A percentile compares a stretch with the other conserved stretches of the same genome.
These are phyloP conservation scores for Microcebus lehilahytsara DNA, from an alignment of 2,113 vertebrate species.

Conservation along the genomic window DNA sequence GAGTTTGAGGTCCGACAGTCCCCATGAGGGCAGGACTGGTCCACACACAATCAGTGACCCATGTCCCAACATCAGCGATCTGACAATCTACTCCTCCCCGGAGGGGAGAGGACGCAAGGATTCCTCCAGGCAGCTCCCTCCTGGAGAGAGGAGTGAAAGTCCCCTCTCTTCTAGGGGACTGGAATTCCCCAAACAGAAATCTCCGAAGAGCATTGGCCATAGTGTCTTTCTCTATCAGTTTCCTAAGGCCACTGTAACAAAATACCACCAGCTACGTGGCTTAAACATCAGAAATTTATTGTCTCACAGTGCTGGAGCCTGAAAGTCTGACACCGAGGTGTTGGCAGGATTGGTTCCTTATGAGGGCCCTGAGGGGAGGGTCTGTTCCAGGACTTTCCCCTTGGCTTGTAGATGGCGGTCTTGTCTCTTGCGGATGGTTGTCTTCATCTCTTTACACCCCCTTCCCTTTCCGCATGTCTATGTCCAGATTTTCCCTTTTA, in stretches of 20 bases:
- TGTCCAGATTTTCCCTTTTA: neutral
- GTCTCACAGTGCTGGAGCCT: neutral
- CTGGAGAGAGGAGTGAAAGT: neutral
- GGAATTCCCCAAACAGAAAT: neutral
- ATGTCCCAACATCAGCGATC: neutral
- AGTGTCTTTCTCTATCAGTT: neutral
- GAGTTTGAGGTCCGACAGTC: neutral
- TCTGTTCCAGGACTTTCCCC: neutral
- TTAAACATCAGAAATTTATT: neutral
- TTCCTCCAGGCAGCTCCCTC: neutral
- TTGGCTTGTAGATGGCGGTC: neutral
- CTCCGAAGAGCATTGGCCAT: neutral
- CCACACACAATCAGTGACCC: neutral
- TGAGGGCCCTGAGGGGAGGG: neutral
- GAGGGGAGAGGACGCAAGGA: neutral
- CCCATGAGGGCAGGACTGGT: neutral
- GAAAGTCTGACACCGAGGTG: neutral
- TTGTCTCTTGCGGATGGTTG: fast-evolving
- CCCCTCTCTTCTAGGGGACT: neutral
- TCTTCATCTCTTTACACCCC: neutral
- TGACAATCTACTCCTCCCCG: neutral
- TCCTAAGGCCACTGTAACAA: neutral
- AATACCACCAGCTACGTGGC: neutral
- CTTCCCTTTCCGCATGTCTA: neutral
- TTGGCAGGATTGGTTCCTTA: neutral